Evolutionary conservation across 1,140 invertebrate genomes (phyloP).

Genomic region (fruit fly (Drosophila melanogaster)): DNA sequence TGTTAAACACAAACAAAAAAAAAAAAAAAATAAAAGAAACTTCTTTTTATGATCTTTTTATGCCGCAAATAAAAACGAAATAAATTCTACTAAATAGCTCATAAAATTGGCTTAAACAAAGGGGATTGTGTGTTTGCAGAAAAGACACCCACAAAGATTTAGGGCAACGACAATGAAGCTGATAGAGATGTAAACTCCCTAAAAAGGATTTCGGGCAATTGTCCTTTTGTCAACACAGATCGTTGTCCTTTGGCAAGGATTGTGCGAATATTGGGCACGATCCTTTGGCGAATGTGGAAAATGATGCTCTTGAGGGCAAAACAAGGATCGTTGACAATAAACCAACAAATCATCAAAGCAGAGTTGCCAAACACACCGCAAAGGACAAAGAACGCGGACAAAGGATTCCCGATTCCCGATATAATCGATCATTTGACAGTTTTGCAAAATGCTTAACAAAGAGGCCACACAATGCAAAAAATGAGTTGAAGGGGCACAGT

Average conservation of each 20-base stretch:
- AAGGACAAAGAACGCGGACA: slow-evolving; percentile 33
- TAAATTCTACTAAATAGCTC: slow-evolving; percentile 53
- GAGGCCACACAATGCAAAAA: slow-evolving; percentile 42
- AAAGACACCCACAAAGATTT: slow-evolving; percentile 62
- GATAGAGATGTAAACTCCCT: slow-evolving; percentile 53
- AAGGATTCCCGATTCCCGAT: slow-evolving; percentile 24
- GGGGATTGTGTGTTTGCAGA: slow-evolving; percentile 27
- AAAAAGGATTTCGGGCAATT: slow-evolving; percentile 54
- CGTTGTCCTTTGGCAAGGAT: slow-evolving; percentile 9
- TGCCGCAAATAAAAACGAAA: slow-evolving; percentile 51
- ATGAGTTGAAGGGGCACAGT: slow-evolving; percentile 16
- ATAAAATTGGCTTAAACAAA: slow-evolving; percentile 47
- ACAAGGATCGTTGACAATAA: slow-evolving; percentile 61
- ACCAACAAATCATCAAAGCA: slow-evolving; percentile 78
- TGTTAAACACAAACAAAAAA: slow-evolving; percentile 48
- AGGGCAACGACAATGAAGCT: slow-evolving; percentile 15
- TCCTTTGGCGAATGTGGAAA: slow-evolving; percentile 34
- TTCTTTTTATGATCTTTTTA: slow-evolving; percentile 62
- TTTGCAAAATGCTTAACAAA: slow-evolving; percentile 42
- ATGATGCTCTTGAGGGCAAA: slow-evolving; percentile 21
- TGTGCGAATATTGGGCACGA: slow-evolving; percentile 73
- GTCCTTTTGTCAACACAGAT: slow-evolving; percentile 60
- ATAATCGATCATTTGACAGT: slow-evolving; percentile 83
- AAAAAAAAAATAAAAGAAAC: slow-evolving; percentile 38
- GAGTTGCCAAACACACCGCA: slow-evolving; percentile 79